Base-by-base conservation (phyloP, 2,888 invertebrate genomes). In the Caenorhabditis macrosperma region DNA sequence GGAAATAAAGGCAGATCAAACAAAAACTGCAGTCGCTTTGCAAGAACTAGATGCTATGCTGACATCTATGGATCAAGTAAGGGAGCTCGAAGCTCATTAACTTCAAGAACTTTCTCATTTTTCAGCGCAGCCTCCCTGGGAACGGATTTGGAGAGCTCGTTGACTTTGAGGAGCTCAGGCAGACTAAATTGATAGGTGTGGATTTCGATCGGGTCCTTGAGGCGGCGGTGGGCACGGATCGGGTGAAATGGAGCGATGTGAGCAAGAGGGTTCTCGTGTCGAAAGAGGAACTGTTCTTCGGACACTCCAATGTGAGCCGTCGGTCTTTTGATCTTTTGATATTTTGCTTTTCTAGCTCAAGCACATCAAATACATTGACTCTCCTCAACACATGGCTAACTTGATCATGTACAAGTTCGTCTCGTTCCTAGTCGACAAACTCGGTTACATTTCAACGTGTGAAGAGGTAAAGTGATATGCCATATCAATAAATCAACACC, bases 181-280 rank as follows among this genome's bases (percentile, higher is more conserved):
- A 61, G n/a, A n/a, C 38, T n/a, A 6, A 48, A 22, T 48, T 48
- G 7, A 61, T n/a, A n/a, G n/a, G 61, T 48, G 15, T 61, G n/a
- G 22, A 61, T 33, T 61, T 61, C 6, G 41, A 17, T 0, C 30
- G 22, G 26, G 33, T 61, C 22, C 4, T 61, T 1, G 61, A 61
- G 9, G 24, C 5, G 15, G 22, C 22, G 30, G 5, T 46, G 26
- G 22, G 48, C 48, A 20, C 44, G 4, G 20, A 46, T 9, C 17
- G 33, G 30, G 33, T 24, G 6, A 7, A 24, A 61, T 33, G 33
- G 15, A 12, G 33, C 0, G n/a, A n/a, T n/a, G n/a, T n/a, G n/a
- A n/a, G n/a, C n/a, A n/a, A n/a, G n/a, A 28, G 1, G 3, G 10
- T 22, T 6, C 30, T 17, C 30, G 20, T 48, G 20, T 7, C 17